phyloP scores from a whole-genome alignment of 2,797 vertebrate species.

The Oceanodroma leucorhoa region DNA sequence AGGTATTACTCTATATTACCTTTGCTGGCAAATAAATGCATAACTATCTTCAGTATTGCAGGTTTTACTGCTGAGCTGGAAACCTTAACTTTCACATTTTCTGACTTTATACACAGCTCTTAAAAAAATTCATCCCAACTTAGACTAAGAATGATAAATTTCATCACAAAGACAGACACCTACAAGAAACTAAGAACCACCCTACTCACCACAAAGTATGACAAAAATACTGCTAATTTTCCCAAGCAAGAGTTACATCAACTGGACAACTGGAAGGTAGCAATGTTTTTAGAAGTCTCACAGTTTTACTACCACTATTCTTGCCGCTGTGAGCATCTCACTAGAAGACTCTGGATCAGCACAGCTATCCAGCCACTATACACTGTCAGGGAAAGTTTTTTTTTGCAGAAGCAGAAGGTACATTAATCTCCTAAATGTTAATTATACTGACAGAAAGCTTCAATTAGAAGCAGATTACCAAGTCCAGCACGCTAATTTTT shows the following conservation, averaged over 20 bases:
- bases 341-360: neutral
- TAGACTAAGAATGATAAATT: neutral
- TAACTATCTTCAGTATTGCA: neutral
- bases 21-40: neutral
- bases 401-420: neutral
- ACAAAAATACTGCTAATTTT: neutral
- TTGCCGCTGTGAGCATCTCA: neutral
- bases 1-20: neutral
- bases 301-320: neutral
- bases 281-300: neutral
- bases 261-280: neutral
- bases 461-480: neutral
- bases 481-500: neutral
- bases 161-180: neutral
- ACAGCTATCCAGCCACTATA: neutral
- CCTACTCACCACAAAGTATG: neutral
- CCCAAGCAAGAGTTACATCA: neutral
- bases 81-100: neutral
- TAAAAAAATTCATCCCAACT: neutral
- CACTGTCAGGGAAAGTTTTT: neutral
- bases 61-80: neutral
- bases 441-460: neutral
- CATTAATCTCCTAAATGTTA: neutral
- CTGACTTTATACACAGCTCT: neutral
- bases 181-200: neutral